Conservation (phyloP, 2,888 invertebrate genomes). For the Luperina testacea region DNA sequence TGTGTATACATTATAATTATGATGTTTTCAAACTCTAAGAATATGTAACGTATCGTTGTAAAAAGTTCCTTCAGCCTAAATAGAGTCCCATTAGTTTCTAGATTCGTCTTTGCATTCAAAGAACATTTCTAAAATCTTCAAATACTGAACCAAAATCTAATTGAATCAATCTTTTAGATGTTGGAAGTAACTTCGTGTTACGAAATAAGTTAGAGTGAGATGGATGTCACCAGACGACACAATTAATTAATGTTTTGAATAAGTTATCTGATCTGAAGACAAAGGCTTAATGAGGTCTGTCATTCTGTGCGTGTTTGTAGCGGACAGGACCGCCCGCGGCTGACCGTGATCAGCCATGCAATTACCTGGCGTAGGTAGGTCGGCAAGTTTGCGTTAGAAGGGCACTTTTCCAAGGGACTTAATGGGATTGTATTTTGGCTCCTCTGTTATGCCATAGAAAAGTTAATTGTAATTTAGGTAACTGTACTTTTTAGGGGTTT, state of each 20-base stretch:
- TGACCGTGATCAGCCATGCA: conserved; percentile 17
- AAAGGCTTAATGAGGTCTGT: conserved; percentile 23
- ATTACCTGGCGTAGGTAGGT: conserved; percentile 15
- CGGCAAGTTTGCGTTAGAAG: not conserved
- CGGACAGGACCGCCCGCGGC: conserved; percentile 39
- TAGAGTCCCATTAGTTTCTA: not conserved
- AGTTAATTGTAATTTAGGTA: not conserved
- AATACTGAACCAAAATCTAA: not conserved
- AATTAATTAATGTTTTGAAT: conserved; percentile 22
- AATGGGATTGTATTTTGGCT: not conserved
- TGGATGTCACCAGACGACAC: not conserved
- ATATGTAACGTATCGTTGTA: not conserved
- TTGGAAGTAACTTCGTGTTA: not conserved
- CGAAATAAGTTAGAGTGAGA: not conserved
- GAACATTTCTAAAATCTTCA: not conserved
- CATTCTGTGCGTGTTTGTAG: not conserved
- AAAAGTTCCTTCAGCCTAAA: not conserved
- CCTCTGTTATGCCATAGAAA: not conserved
- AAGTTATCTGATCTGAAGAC: conserved; percentile 10
- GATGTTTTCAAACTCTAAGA: not conserved
- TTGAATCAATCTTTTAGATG: not conserved
- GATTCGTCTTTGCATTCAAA: not conserved
- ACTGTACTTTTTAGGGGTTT: not conserved
- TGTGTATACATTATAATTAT: too few relatives aligned
- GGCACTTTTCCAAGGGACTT: not conserved